Evolutionary conservation across 2,888 invertebrate genomes (phyloP).

Genomic region (Adelphocoris suturalis): DNA sequence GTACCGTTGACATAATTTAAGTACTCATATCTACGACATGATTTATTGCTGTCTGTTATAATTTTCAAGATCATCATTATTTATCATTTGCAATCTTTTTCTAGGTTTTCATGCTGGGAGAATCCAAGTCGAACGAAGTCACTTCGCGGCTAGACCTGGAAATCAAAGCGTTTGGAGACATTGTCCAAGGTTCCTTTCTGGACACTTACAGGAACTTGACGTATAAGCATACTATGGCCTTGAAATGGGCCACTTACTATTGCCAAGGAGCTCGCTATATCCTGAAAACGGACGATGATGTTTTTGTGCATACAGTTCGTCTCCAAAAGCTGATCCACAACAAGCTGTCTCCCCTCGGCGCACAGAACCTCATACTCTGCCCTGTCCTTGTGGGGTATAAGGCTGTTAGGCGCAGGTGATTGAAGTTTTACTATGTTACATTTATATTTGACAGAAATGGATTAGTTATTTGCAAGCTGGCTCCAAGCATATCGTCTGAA

Average conservation of each 20-base stretch:
- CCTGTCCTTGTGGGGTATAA: slow-evolving; percentile 80
- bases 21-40: no score
- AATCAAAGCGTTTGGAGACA: slow-evolving; percentile 81
- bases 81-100: not conserved
- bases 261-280: slow-evolving; percentile 83
- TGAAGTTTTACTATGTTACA: not conserved
- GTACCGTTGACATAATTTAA: no score
- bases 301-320: slow-evolving; percentile 79
- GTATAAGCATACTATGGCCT: slow-evolving; percentile 90
- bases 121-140: slow-evolving; percentile 79
- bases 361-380: slow-evolving; percentile 83
- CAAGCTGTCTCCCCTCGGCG: slow-evolving; percentile 83
- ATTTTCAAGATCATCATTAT: no score
- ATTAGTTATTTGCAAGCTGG: no score
- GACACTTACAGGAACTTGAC: slow-evolving; percentile 91
- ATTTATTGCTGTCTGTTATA: no score
- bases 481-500: no score
- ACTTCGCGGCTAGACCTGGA: slow-evolving; percentile 80
- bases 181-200: slow-evolving; percentile 87
- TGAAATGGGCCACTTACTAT: slow-evolving; percentile 87
- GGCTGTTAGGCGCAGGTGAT: slow-evolving; percentile 80
- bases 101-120: slow-evolving; percentile 85
- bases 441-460: no score
- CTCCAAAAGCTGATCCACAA: slow-evolving; percentile 80
- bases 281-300: slow-evolving; percentile 80